These are phyloP conservation scores for Anagyrus pseudococci DNA, from an alignment of 2,888 invertebrate genomes.

Conservation along the genomic window DNA sequence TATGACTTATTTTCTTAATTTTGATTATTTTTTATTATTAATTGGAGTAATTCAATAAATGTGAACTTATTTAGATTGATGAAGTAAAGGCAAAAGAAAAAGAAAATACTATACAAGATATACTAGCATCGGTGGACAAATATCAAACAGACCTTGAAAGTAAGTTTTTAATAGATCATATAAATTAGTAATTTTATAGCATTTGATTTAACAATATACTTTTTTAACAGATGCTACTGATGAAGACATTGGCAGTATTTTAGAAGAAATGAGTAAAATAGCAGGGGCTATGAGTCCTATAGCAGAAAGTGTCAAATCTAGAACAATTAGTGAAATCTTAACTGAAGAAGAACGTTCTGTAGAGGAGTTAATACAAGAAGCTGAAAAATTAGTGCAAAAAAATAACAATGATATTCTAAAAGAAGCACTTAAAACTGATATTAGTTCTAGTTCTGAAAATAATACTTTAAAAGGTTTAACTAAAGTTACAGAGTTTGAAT, in stretches of 20 bases:
- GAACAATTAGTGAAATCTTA: constrained; percentile 46
- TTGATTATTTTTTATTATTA: not conserved
- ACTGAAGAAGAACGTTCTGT: constrained; percentile 56
- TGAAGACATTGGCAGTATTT: constrained; percentile 57
- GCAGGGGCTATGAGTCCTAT: constrained; percentile 54
- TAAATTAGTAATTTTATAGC: not conserved
- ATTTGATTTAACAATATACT: constrained; percentile 3
- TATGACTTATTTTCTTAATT: constrained; percentile 34
- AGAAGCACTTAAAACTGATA: constrained; percentile 52
- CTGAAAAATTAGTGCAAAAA: constrained; percentile 54
- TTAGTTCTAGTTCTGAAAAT: constrained; percentile 49
- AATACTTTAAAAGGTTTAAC: constrained; percentile 35
- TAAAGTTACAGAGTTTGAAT: constrained; percentile 51
- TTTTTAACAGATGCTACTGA: constrained; percentile 54
- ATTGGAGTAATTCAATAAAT: constrained; percentile 1
- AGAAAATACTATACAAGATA: constrained; percentile 54
- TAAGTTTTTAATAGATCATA: constrained; percentile 39
- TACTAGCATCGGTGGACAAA: constrained; percentile 56
- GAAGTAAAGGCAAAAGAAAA: constrained; percentile 49
- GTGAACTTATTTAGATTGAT: constrained; percentile 43
- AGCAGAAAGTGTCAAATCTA: constrained; percentile 50
- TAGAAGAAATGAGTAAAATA: constrained; percentile 59
- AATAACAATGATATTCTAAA: constrained; percentile 53
- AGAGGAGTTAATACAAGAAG: constrained; percentile 57
- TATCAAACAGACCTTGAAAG: constrained; percentile 59